phyloP scores from a whole-genome alignment of 1,140 invertebrate species.

The Drosophila kikkawai region DNA sequence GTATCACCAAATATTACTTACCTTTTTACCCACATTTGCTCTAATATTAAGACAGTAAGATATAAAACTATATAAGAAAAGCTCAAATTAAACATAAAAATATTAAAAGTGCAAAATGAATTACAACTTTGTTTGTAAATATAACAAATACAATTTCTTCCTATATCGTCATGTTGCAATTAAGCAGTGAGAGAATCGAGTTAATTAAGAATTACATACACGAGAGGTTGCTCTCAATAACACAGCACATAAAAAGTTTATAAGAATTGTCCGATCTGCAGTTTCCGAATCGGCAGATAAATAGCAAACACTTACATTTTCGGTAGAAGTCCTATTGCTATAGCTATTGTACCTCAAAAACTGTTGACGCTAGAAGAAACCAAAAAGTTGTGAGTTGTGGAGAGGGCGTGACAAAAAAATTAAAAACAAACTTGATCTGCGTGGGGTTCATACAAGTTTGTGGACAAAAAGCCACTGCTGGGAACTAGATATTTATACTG shows the following conservation, averaged over 20 bases:
- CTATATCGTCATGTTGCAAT: not conserved
- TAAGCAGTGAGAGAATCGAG: not conserved
- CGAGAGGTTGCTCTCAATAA: not conserved
- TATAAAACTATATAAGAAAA: no score
- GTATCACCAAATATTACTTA: no score
- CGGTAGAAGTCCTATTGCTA: constrained; percentile 2
- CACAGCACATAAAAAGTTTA: not conserved
- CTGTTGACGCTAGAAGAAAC: constrained; percentile 12
- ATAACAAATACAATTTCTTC: no score
- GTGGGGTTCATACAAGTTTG: constrained; percentile 20
- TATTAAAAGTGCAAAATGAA: not conserved
- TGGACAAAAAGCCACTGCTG: constrained; percentile 7
- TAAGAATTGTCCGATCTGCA: constrained; percentile 7
- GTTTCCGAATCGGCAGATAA: constrained; percentile 3
- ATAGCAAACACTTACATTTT: constrained; percentile 17
- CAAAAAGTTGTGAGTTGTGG: not conserved
- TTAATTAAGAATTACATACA: not conserved
- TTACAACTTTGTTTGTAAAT: not conserved
- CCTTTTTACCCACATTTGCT: no score
- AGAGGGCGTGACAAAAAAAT: constrained; percentile 15
- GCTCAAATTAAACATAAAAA: no score
- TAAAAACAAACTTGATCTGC: constrained; percentile 19
- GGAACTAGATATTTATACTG: constrained; percentile 11
- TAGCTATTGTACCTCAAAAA: not conserved
- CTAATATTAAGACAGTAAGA: no score